Conservation (phyloP, 2,888 invertebrate species). For the Ormyrus labotus region DNA sequence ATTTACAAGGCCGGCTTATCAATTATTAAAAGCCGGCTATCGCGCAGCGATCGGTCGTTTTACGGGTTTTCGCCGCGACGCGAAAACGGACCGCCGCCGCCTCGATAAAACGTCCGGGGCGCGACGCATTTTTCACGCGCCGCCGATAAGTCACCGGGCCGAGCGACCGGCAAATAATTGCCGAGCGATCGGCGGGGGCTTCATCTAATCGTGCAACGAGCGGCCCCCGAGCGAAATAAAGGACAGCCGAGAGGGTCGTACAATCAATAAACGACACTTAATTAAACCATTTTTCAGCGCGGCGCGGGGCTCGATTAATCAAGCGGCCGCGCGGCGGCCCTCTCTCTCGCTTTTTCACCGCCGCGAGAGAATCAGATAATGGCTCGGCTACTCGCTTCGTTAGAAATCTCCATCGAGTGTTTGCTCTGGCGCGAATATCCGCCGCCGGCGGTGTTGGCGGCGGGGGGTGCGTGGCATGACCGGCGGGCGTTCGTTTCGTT, state of each 20-base stretch:
- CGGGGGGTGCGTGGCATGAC: slow-evolving; percentile 22
- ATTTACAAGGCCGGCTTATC: no score
- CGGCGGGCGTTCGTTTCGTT: slow-evolving; percentile 17
- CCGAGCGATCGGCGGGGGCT: slow-evolving; percentile 1
- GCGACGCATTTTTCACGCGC: slow-evolving; percentile 7
- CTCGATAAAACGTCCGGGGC: background rate
- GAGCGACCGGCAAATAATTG: background rate
- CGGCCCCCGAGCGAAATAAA: background rate
- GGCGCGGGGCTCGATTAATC: slow-evolving; percentile 29
- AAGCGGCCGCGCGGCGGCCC: background rate
- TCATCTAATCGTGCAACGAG: no score
- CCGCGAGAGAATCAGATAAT: slow-evolving; percentile 17
- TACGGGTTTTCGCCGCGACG: no score
- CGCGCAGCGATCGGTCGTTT: no score
- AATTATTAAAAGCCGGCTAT: no score
- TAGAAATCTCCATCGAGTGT: slow-evolving; percentile 32
- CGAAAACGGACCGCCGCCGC: background rate
- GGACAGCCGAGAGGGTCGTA: background rate
- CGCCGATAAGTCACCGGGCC: no score
- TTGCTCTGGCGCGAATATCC: background rate
- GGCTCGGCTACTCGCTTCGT: slow-evolving; percentile 10
- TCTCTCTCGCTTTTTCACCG: slow-evolving; percentile 1
- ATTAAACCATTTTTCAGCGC: slow-evolving; percentile 34
- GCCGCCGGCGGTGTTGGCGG: background rate
- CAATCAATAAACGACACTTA: slow-evolving; percentile 43